A percentile compares a stretch with the other conserved stretches of the same genome.
Conservation (phyloP, 1,140 invertebrate genomes). For the Platyscapa corneri region DNA sequence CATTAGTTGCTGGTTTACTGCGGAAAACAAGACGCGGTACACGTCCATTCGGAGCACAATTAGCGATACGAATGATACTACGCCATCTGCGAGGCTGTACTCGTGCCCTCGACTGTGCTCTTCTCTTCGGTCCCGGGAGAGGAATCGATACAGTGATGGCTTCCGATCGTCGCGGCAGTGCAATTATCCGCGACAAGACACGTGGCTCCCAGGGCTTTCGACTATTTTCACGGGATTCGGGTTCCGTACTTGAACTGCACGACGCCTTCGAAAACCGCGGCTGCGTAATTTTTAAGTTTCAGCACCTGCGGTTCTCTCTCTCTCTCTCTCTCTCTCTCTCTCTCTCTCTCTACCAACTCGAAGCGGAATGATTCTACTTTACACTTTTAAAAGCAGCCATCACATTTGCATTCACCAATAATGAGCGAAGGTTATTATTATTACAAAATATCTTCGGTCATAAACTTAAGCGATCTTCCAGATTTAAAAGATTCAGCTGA, state of each 20-base stretch:
- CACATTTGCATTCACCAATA: neutral
- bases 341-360: neutral
- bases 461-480: too few relatives aligned
- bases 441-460: too few relatives aligned
- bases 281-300: neutral
- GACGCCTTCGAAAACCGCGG: neutral
- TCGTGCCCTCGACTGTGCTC: neutral
- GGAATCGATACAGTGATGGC: neutral
- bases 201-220: neutral
- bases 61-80: slow-evolving; percentile 52
- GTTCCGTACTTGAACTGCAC: neutral
- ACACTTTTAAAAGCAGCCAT: neutral
- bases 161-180: neutral
- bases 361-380: too few relatives aligned
- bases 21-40: slow-evolving; percentile 57
- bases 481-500: too few relatives aligned
- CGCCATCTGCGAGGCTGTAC: neutral
- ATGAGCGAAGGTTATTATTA: too few relatives aligned
- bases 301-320: neutral
- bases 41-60: slow-evolving; percentile 59
- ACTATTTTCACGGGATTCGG: neutral
- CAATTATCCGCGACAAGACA: neutral
- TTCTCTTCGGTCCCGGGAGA: neutral
- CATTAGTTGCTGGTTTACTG: slow-evolving; percentile 63
- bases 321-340: too few relatives aligned